These are phyloP conservation scores for Lissocephala sabroskyi DNA, from an alignment of 2,888 invertebrate genomes.

Conservation along the genomic window DNA sequence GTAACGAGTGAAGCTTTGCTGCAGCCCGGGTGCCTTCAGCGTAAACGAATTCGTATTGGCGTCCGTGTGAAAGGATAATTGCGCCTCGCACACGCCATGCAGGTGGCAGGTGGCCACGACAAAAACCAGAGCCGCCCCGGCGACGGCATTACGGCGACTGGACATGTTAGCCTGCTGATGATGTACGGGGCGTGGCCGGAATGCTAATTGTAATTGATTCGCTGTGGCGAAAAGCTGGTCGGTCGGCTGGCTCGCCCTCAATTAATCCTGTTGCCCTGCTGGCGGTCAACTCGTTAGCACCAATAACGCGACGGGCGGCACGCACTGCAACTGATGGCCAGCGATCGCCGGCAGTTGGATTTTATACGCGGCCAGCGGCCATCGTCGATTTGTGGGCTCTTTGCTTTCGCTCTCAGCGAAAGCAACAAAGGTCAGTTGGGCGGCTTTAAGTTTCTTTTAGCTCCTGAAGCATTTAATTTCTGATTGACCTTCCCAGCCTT, in stretches of 20 bases:
- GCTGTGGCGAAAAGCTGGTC: neutral
- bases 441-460: no score
- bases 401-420: no score
- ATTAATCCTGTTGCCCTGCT: slow-evolving; percentile 17
- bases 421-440: no score
- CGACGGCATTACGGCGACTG: neutral
- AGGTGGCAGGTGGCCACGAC: no score
- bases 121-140: neutral
- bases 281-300: slow-evolving; percentile 12
- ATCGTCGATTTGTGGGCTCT: no score
- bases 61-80: slow-evolving; percentile 69
- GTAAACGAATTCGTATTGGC: slow-evolving; percentile 69
- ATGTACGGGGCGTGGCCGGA: neutral
- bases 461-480: no score
- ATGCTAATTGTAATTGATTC: slow-evolving; percentile 31
- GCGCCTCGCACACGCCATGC: no score
- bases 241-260: slow-evolving; percentile 8
- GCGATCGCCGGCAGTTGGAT: slow-evolving; percentile 24
- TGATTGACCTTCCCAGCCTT: no score
- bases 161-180: no score
- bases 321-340: slow-evolving; percentile 36
- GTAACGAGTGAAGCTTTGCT: slow-evolving; percentile 70
- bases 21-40: slow-evolving; percentile 68
- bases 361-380: slow-evolving; percentile 33
- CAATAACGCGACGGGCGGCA: no score